Evolutionary conservation across 2,888 invertebrate genomes (phyloP).

Genomic region (Mimas tiliae): DNA sequence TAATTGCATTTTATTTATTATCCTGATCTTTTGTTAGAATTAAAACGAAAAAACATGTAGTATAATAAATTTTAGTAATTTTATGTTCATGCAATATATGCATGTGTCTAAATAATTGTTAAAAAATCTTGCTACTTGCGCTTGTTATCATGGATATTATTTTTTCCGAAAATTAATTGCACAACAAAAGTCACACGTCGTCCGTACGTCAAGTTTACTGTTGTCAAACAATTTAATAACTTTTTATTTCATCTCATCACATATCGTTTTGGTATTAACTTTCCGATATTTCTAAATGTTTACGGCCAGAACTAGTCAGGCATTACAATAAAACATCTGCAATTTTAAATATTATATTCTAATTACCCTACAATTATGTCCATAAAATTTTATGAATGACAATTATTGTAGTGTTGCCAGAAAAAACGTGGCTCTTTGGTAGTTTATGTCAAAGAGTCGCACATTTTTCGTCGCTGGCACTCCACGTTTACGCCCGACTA

Average conservation of each 20-base stretch:
- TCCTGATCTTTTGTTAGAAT: too few relatives aligned
- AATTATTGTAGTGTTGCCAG: slow-evolving; percentile 19
- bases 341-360: slow-evolving; percentile 14
- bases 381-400: slow-evolving; percentile 28
- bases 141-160: background rate
- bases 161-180: background rate
- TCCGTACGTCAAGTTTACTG: background rate
- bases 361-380: slow-evolving; percentile 9
- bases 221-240: slow-evolving; percentile 11
- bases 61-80: too few relatives aligned
- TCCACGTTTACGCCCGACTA: background rate
- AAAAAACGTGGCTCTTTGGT: slow-evolving; percentile 15
- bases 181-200: slow-evolving; percentile 16
- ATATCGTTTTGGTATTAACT: slow-evolving; percentile 16
- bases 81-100: too few relatives aligned
- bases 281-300: slow-evolving; percentile 6
- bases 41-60: background rate
- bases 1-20: too few relatives aligned
- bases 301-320: slow-evolving; percentile 17
- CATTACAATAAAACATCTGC: slow-evolving; percentile 16
- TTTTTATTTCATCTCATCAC: slow-evolving; percentile 12
- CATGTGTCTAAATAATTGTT: too few relatives aligned
- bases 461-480: slow-evolving; percentile 4
- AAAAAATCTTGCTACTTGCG: background rate
- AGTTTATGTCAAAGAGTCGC: background rate